phyloP scores from a whole-genome alignment of 2,888 invertebrate genomes.

The Furcula furcula region DNA sequence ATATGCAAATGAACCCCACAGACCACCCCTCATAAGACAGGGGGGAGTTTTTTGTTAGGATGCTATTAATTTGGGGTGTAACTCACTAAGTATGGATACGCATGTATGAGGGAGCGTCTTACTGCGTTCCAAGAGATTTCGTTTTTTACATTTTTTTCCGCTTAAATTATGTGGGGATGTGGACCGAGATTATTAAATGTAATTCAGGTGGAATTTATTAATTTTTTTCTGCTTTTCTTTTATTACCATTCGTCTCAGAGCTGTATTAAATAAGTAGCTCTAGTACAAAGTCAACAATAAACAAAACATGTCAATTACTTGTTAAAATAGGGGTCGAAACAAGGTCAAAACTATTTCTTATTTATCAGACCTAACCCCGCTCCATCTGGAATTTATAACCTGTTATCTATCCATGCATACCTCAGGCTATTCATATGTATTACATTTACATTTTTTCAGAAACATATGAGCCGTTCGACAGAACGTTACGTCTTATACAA shows the following conservation, averaged over 20 bases:
- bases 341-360: too few species aligned
- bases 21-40: slow-evolving; percentile 66
- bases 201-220: slow-evolving; percentile 62
- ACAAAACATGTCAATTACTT: too few species aligned
- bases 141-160: slow-evolving; percentile 55
- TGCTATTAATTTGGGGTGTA: slow-evolving; percentile 82
- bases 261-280: too few species aligned
- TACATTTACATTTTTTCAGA: too few species aligned
- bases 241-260: slow-evolving; percentile 2
- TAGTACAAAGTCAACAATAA: too few species aligned
- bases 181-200: slow-evolving; percentile 67
- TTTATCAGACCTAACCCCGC: too few species aligned
- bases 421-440: too few species aligned
- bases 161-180: slow-evolving; percentile 71
- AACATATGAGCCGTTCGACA: too few species aligned
- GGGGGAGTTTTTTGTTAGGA: slow-evolving; percentile 79
- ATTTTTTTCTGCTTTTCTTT: slow-evolving; percentile 29
- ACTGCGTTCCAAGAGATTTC: slow-evolving; percentile 48
- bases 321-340: too few species aligned
- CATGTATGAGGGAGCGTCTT: slow-evolving; percentile 47
- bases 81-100: slow-evolving; percentile 69
- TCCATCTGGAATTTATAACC: too few species aligned
- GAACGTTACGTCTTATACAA: too few species aligned
- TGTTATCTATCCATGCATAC: too few species aligned
- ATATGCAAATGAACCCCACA: slow-evolving; percentile 76